Base-by-base conservation (phyloP, 2,888 invertebrate species). In the Physocephala rufipes region DNA sequence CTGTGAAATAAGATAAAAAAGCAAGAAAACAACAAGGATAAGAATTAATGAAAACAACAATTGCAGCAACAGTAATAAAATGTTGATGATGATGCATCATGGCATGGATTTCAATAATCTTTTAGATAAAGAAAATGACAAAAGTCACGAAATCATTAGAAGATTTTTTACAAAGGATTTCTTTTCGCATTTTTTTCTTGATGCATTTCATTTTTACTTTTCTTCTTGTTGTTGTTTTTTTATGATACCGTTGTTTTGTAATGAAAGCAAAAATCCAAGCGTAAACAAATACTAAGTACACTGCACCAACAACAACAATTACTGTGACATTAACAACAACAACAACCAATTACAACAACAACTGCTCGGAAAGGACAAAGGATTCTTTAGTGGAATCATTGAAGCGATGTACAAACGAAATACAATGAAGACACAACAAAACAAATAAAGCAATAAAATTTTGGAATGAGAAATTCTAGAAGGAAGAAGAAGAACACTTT, bases 121-220 rank as follows among this genome's bases (percentile, higher is more conserved):
- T 55, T 71, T 71, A 62, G 66, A 66, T 66, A 71, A 67, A 66
- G 66, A 66, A 68, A 62, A 68, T 45, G 61, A 59, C 66, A 61
- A 66, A 59, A 71, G 71, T 66, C 71, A 71, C 71, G 71, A 66
- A 61, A 66, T 71, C 71, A 71, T 67, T 71, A 71, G 70, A 65
- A 49, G 59, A 51, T 62, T 61, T 55, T 55, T 58, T 58, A 21
- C 67, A 67, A 67, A 53, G 62, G 26, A 43, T 36, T 36, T 58
- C n/a, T 45, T 59, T 47, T 24, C 59, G 47, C 9, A 26, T 59
- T 59, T 47, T 45, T 55, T 21, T 28, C 30, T 66, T 53, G 28
- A 12, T 55, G 15, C 43, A 19, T 36, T 5, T 26, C 30, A 28
- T 1, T 36, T 59, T 30, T 59, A 30, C 30, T 59, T 21, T 36